Base-by-base conservation (phyloP, 2,888 invertebrate genomes). In the Catocala fraxini region DNA sequence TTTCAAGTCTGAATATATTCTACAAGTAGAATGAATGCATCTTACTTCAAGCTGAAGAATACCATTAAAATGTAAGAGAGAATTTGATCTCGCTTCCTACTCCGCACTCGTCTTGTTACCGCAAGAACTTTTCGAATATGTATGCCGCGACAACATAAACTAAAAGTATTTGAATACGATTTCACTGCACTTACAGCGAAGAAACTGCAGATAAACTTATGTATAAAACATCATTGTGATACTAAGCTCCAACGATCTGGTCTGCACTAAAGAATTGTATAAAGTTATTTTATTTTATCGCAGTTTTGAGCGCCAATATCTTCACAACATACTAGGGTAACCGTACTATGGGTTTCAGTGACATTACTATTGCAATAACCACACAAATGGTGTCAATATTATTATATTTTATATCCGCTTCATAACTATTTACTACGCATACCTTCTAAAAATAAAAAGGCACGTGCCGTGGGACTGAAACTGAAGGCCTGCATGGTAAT, bases 191-290 rank as follows among this genome's bases (percentile, higher is more conserved):
- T 62, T 71, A 46, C 41, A 71, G 58, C 53, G 58, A 47, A 51
- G 52, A 63, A 63, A 71, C 52, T 68, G 58, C 51, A 63, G 59
- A 63, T 63, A 59, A 65, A 63, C 54, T 71, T 56, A 61, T 71
- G 68, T 68, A 55, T 71, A 71, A 71, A 71, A 71, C 60, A 71
- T 68, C 53, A 63, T 71, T 60, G 15, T 45, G 60, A 58, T 71
- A 56, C 54, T 63, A 56, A 71, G 52, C 47, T 63, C 57, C 51
- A 33, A 42, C 39, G 47, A 63, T 51, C 56, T 56, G 43, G 61
- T 51, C 54, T 59, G 39, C 34, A 25, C 12, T 60, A 43, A 64
- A 63, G 47, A 58, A 65, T 62, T 65, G 46, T 56, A 58, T 59
- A 58, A 59, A 63, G 60, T 60, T 60, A 64, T 60, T 65, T 67